Conservation (phyloP, 1,140 invertebrate species). For the Yoshiicerus persimilis region DNA sequence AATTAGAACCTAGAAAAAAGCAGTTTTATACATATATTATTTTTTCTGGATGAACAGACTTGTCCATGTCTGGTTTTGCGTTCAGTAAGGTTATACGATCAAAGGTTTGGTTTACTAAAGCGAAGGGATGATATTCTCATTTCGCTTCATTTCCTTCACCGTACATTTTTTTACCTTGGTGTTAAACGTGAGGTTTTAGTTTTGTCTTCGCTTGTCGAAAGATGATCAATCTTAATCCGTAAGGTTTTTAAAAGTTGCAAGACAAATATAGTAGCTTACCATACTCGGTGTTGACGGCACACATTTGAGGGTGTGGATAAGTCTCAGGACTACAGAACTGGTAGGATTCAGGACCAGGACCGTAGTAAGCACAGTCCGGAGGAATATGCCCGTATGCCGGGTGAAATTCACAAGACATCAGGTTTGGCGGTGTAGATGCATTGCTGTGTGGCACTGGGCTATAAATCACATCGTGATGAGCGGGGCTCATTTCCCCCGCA, state of each 20-base stretch:
- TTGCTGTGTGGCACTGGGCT: conserved; percentile 45
- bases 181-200: not conserved
- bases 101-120: not conserved
- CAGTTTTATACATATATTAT: not conserved
- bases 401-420: conserved; percentile 47
- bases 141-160: not conserved
- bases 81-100: not conserved
- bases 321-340: conserved; percentile 39
- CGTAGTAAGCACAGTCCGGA: conserved; percentile 43
- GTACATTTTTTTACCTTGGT: not conserved
- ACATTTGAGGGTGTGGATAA: conserved; percentile 46
- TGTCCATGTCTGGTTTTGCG: not conserved
- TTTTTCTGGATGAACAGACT: not conserved
- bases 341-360: conserved; percentile 40
- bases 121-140: not conserved
- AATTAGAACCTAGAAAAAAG: not conserved
- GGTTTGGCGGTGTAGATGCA: conserved; percentile 37
- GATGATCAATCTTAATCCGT: not conserved
- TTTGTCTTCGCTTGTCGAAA: not conserved
- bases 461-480: conserved; percentile 46
- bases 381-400: conserved; percentile 44
- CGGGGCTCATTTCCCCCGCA: conserved; percentile 44
- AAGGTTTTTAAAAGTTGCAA: not conserved
- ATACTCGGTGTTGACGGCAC: conserved; percentile 47
- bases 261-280: conserved; percentile 40